Evolutionary conservation across 2,113 vertebrate genomes (phyloP).

Genomic region (Isurus oxyrinchus): DNA sequence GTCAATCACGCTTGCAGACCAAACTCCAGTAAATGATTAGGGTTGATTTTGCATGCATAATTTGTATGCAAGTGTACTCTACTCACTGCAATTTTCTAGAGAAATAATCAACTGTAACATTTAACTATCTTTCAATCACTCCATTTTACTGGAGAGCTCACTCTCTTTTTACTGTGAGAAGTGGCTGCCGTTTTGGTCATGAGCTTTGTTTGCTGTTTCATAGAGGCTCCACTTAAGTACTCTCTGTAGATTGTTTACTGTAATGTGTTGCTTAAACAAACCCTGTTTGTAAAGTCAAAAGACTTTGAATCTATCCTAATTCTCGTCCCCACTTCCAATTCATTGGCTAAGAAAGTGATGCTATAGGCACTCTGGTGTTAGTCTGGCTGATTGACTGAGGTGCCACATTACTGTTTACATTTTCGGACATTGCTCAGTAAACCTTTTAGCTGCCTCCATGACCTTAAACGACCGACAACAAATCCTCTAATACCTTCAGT

Average conservation of each 20-base stretch:
- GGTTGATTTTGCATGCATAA: background rate
- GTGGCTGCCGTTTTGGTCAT: background rate
- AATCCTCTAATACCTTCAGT: background rate
- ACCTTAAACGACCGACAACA: background rate
- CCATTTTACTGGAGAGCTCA: background rate
- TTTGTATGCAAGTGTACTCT: background rate
- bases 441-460: no score
- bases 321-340: background rate
- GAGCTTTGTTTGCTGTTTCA: background rate
- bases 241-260: background rate
- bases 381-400: background rate
- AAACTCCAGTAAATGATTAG: background rate
- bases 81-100: background rate
- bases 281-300: background rate
- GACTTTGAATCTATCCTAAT: background rate
- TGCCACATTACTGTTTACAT: background rate
- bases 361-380: background rate
- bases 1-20: background rate
- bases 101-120: background rate
- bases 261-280: background rate
- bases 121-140: background rate
- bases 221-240: no score
- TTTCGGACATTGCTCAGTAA: background rate
- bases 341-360: background rate
- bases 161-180: background rate